Evolutionary conservation across 2,797 vertebrate genomes (phyloP), one percentile per base, ranked within the genome.

Genomic region (Lepus townsendii): DNA sequence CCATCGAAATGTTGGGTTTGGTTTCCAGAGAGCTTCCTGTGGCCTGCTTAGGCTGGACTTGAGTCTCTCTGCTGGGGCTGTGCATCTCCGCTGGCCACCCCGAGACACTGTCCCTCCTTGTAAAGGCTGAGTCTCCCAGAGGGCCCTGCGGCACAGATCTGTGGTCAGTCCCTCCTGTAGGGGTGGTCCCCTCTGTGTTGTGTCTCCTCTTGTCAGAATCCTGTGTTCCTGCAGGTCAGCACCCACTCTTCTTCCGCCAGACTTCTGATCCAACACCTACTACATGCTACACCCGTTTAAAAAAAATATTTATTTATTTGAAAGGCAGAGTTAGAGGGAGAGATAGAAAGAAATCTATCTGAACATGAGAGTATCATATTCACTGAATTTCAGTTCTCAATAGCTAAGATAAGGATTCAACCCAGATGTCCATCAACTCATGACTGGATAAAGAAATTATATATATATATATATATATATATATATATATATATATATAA

Each of bases 11-110:
- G 62, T 75, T 42, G 26, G 54, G 52, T 72, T 47, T 5, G 19
- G 30, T 57, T 32, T 88, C 65, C 77, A 38, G 76, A 94, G 68
- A 79, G 73, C 17, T 42, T 54, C 54, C 85, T 90, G 50, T 71
- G 4, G 78, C 65, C 80, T 93, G 54, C 68, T 89, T 92, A 65
- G 93, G 10, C 4, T 90, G 62, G 68, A 91, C 76, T 76, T n/a
- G 62, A 65, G 71, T 73, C 79, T 93, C 90, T 96, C 72, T 13
- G 5, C 88, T 89, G 89, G 80, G 19, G 27, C 60, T 30, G 6
- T 24, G 54, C 3, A 0, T 86, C 47, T 83, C 62, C 76, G 32
- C 19, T 10, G 52, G 50, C 13, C 69, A 54, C 47, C 24, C 5
- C 0, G 9, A 7, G 24, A 35, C 27, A 27, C 75, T 50, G 27